Conservation (phyloP, 2,888 invertebrate genomes). For the Gastracanthus pulcherrimus region DNA sequence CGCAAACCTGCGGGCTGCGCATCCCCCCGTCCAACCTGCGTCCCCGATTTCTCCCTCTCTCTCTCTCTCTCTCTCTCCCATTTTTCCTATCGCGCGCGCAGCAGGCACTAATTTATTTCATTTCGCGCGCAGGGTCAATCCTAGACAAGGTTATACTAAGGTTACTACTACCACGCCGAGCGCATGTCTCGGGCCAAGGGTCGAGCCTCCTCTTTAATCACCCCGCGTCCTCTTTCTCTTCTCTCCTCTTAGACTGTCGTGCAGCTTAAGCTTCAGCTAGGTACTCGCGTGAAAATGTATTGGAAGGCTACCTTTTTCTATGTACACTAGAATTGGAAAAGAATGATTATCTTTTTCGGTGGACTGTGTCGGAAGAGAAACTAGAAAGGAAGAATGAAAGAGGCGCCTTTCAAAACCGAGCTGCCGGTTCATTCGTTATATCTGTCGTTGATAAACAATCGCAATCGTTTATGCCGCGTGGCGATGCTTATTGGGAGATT, state of each 20-base stretch:
- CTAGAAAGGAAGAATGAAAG: neutral
- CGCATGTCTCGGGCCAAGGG: conserved; percentile 22
- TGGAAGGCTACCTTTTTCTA: neutral
- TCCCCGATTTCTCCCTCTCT: conserved; percentile 2
- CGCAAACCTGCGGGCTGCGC: neutral
- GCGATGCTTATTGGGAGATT: no score
- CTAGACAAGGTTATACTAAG: conserved; percentile 25
- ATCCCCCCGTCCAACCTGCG: no score
- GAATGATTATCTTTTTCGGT: neutral
- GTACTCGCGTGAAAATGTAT: no score
- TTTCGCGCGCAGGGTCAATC: conserved; percentile 26
- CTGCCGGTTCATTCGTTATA: conserved; percentile 18
- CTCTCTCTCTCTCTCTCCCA: neutral
- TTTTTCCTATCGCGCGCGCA: neutral
- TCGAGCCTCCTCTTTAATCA: conserved; percentile 19
- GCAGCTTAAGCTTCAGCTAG: neutral
- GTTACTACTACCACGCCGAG: no score
- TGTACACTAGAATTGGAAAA: neutral
- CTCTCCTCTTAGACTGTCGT: neutral
- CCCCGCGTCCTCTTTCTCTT: conserved; percentile 17
- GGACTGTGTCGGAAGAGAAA: neutral
- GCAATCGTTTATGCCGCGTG: neutral
- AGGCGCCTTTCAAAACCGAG: neutral
- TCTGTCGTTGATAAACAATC: conserved; percentile 34
- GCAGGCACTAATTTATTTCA: conserved; percentile 9